Percentiles rank a stretch among this genome's conserved stretches.
Conservation (phyloP, 1,140 invertebrate genomes). For the Aphelenchoides fujianensis region DNA sequence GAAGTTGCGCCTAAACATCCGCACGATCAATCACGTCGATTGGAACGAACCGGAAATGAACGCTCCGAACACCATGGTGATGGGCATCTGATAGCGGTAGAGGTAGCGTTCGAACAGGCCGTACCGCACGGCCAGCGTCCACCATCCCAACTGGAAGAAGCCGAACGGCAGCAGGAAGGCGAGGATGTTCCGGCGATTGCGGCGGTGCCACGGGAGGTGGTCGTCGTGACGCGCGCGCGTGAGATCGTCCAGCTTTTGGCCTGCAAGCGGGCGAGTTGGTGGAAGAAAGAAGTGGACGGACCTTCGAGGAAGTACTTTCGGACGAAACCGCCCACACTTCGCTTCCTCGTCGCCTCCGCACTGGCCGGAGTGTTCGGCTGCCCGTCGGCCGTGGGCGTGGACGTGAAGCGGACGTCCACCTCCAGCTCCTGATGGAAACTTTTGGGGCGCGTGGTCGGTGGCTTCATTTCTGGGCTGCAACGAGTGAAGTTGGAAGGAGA, state of each 20-base stretch:
- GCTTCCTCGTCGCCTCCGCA: not conserved
- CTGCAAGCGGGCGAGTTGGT: constrained; percentile 18
- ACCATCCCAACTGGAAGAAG: constrained; percentile 40
- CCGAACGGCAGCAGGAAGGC: constrained; percentile 45
- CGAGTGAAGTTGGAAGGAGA: too few relatives aligned
- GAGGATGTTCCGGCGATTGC: constrained; percentile 44
- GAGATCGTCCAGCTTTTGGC: constrained; percentile 37
- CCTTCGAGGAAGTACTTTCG: constrained; percentile 42
- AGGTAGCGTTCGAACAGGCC: constrained; percentile 41
- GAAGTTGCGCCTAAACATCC: constrained; percentile 19
- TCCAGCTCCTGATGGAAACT: not conserved
- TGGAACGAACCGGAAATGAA: constrained; percentile 5
- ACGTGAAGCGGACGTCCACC: not conserved
- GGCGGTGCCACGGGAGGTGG: constrained; percentile 28
- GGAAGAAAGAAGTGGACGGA: not conserved
- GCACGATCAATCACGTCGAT: not conserved
- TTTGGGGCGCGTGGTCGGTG: too few relatives aligned
- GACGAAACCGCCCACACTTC: constrained; percentile 26
- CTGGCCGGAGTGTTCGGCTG: too few relatives aligned
- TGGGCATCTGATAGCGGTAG: constrained; percentile 43
- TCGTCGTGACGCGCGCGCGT: constrained; percentile 18
- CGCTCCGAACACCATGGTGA: constrained; percentile 51
- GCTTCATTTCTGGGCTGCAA: too few relatives aligned
- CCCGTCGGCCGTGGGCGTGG: not conserved
- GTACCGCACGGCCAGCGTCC: constrained; percentile 48